Percentiles rank a stretch among this genome's conserved stretches.
Evolutionary conservation across 1,140 invertebrate species (phyloP).

Genomic region (Aethina tumida): DNA sequence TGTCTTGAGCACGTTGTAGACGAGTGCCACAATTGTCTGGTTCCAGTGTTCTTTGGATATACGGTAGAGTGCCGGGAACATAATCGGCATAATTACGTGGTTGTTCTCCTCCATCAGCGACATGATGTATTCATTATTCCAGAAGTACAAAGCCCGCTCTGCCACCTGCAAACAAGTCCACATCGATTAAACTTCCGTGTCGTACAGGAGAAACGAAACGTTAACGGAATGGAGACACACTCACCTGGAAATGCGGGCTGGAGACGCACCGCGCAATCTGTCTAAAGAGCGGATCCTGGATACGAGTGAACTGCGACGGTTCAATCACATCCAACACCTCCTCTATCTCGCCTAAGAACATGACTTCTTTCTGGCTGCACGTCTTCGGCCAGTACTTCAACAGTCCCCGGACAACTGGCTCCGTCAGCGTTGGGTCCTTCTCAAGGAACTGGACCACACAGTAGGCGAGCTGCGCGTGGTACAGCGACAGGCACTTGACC

Average conservation of each 20-base stretch:
- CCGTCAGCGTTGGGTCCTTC: conserved; percentile 94
- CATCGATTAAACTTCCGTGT: conserved; percentile 5
- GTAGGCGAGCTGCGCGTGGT: conserved; percentile 96
- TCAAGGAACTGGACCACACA: conserved; percentile 99
- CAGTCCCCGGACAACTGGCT: conserved; percentile 90
- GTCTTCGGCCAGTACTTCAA: conserved; percentile 99
- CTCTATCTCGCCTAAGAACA: conserved; percentile 96
- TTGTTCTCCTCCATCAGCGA: conserved; percentile 90
- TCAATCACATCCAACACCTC: conserved; percentile 98
- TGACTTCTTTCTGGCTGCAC: conserved; percentile 98
- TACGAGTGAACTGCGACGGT: conserved; percentile 95
- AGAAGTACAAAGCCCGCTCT: conserved; percentile 90
- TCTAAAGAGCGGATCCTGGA: conserved; percentile 93
- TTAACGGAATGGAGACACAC: background rate
- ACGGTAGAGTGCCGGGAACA: conserved; percentile 94
- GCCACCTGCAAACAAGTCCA: conserved; percentile 65
- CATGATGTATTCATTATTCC: conserved; percentile 97
- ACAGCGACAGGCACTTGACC: conserved; percentile 86
- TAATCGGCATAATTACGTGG: conserved; percentile 83
- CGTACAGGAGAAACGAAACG: background rate
- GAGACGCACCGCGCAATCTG: conserved; percentile 97
- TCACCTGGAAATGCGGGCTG: conserved; percentile 93
- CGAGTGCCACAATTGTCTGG: conserved; percentile 97
- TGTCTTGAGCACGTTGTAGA: conserved; percentile 98
- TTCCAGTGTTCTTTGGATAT: conserved; percentile 99